These are phyloP conservation scores for Rallus limicola DNA, from an alignment of 2,113 vertebrate genomes.

Conservation along the genomic window DNA sequence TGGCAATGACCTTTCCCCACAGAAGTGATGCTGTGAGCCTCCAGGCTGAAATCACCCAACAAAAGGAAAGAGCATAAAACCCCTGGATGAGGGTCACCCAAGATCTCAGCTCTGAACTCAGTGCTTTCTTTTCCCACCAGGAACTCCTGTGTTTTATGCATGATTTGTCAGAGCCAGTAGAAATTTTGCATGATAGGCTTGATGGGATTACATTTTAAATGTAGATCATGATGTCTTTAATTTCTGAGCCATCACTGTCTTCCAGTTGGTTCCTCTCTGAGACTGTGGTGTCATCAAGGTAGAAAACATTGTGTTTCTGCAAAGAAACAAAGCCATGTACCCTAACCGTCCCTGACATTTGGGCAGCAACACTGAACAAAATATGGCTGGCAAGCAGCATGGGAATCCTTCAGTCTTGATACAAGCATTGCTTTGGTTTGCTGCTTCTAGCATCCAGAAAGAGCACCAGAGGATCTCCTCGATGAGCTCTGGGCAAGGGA, in stretches of 20 bases:
- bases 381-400: accelerated
- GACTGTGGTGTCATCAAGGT: not conserved
- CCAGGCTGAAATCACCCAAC: not conserved
- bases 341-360: not conserved
- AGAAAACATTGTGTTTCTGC: not conserved
- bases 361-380: not conserved
- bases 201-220: not conserved
- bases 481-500: accelerated
- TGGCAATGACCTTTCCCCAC: slow-evolving; percentile 29
- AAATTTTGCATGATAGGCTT: not conserved
- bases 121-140: not conserved
- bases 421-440: not conserved
- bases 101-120: not conserved
- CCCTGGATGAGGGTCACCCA: not conserved
- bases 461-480: not conserved
- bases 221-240: not conserved
- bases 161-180: not conserved
- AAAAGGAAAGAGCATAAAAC: not conserved
- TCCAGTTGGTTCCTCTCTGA: not conserved
- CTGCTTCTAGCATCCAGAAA: not conserved
- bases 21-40: not conserved
- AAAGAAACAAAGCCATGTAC: not conserved
- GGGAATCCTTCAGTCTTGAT: not conserved
- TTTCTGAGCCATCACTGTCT: not conserved
- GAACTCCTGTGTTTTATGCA: not conserved